A percentile compares a stretch with the other conserved stretches of the same genome.
Evolutionary conservation across 1,140 invertebrate species (phyloP).

Genomic region (Magallana angulata): DNA sequence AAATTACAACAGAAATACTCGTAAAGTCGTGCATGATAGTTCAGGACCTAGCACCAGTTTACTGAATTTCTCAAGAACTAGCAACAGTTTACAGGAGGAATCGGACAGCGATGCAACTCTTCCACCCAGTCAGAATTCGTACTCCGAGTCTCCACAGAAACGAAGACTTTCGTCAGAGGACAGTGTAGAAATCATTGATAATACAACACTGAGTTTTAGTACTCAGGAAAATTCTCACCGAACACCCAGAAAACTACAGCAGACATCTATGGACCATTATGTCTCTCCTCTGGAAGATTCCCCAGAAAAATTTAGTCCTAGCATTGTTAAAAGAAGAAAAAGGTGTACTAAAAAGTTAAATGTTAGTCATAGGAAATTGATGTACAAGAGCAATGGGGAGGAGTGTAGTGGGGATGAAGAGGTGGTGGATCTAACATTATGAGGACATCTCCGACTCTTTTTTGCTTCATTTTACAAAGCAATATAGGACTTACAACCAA

Average conservation of each 20-base stretch:
- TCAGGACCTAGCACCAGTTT: background rate
- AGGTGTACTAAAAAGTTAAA: background rate
- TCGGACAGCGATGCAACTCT: constrained; percentile 47
- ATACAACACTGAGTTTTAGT: background rate
- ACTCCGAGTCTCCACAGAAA: background rate
- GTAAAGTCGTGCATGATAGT: no score
- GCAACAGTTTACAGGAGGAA: background rate
- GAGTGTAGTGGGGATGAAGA: background rate
- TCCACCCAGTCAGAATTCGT: constrained; percentile 35
- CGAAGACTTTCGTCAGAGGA: background rate
- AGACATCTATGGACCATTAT: constrained; percentile 2
- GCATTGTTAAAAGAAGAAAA: constrained; percentile 10
- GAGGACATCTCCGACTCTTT: no score
- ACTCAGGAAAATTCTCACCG: background rate
- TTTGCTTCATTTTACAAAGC: no score
- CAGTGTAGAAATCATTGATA: background rate
- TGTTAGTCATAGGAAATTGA: background rate
- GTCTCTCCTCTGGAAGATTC: background rate
- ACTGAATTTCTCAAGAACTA: background rate
- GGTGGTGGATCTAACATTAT: constrained; percentile 17
- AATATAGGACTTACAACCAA: no score
- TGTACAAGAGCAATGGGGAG: background rate
- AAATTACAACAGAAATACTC: no score
- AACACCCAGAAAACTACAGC: background rate
- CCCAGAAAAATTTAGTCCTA: constrained; percentile 22